Base-by-base conservation (phyloP, 2,797 vertebrate species). In the Myoxocephalus aenaeus region DNA sequence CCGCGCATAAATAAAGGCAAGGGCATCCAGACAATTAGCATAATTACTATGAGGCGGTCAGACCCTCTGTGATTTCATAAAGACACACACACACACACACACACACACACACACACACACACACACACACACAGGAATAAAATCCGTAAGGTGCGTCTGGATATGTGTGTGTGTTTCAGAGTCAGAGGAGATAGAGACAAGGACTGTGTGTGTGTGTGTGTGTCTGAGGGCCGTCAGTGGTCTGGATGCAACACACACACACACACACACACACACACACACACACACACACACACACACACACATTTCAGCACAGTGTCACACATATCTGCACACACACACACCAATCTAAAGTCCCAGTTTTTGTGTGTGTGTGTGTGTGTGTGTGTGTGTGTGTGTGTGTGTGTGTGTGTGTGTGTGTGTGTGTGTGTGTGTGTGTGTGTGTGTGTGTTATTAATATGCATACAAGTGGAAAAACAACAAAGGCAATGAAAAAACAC, bases 1-100 rank as follows among this genome's bases (percentile, higher is more conserved):
- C 96, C 96, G 95, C 95, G 96, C 97, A 98, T 98, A 98, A 98
- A 99, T 98, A 97, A 97, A 98, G 97, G 92, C 97, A 98, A 98
- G 97, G 97, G 96, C 97, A 98, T 98, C 97, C 96, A 96, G 96
- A 95, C 97, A 99, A 98, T 99, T 98, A 98, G 97, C 97, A 99
- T 99, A 99, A 99, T 99, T 98, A 99, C 96, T 97, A 96, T 96
- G 96, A 97, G 96, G 95, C 97, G 97, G 97, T 97, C 97, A 97
- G 97, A 96, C 95, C 97, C 97, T 97, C 92, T 97, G 97, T 97
- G 97, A 96, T 97, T 97, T 96, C 96, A 95, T 94, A 95, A 64
- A 91, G 40, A 89, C 53, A 85, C 75, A 74, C 79, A 70, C 84
- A 88, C 73, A 78, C 56, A 76, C 61, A 72, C 68, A 62, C 68